Evolutionary conservation across 1,140 invertebrate genomes (phyloP), one percentile per base, ranked within the genome.

Genomic region (Stegodyphus dumicola): DNA sequence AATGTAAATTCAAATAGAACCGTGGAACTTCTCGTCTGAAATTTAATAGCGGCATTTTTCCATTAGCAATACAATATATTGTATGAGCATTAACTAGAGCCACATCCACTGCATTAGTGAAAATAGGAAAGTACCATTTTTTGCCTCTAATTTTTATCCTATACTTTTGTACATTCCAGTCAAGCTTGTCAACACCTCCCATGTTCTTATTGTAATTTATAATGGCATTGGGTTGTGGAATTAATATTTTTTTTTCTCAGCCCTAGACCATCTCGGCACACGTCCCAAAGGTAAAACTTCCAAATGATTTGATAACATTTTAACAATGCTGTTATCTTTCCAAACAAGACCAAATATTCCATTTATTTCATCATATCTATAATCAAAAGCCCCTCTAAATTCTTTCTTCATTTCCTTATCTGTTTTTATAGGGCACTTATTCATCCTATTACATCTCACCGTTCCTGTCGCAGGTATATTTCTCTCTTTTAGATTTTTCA

Each of bases 351-450:
- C 71, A 74, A 74, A 74, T 74, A 74, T 74, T 74, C 51, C 71
- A 74, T 74, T 74, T 74, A 74, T 74, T 74, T 74, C 71, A 74
- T 74, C 71, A 74, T 74, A 74, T 74, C 71, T 74, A 74, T 74
- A 74, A 74, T 74, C 52, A 74, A 74, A 74, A 74, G 71, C 71
- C 71, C 71, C 71, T 74, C 71, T 74, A 75, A 75, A 75, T 75
- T 75, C 15, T 75, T 75, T 75, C 73, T 75, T 75, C 73, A 75
- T 75, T 75, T 75, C 73, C 53, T 75, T 75, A 75, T 75, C 53
- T 75, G 73, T 75, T 75, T 60, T 60, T 75, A 75, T 75, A 75
- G 53, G 73, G n/a, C 73, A 75, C n/a, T 75, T 75, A 75, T 75
- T 75, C 73, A 75, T 75, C 73, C 73, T 60, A 75, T 75, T 75